phyloP scores from a whole-genome alignment of 2,797 vertebrate genomes.

The Lepilemur septentrionalis region DNA sequence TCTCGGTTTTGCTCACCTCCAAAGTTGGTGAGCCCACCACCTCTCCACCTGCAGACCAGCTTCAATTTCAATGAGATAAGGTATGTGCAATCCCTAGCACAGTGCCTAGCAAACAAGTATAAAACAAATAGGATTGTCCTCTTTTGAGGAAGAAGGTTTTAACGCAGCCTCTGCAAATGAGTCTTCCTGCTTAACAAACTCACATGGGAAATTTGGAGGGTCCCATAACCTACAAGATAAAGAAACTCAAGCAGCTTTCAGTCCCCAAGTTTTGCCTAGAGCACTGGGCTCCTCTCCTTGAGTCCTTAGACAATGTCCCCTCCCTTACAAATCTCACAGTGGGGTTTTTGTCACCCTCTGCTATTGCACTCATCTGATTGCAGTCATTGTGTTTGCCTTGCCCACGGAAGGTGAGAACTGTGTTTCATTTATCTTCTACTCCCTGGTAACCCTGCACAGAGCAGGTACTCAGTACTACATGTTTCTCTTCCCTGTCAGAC shows the following conservation, averaged over 20 bases:
- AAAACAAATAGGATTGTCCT: background rate
- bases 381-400: background rate
- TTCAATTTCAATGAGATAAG: background rate
- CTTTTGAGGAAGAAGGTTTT: background rate
- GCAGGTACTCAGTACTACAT: background rate
- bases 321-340: background rate
- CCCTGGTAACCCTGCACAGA: background rate
- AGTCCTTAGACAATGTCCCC: background rate
- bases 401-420: background rate
- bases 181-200: background rate
- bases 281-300: background rate
- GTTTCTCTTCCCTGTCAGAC: background rate
- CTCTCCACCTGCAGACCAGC: background rate
- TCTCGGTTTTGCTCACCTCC: background rate
- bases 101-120: background rate
- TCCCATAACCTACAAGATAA: background rate
- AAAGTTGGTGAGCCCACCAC: background rate
- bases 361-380: background rate
- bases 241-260: background rate
- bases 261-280: background rate
- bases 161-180: background rate
- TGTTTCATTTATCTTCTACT: background rate
- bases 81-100: background rate
- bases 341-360: background rate
- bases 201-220: background rate